These are phyloP conservation scores for Drosophila emarginata DNA, from an alignment of 2,888 invertebrate genomes.

Conservation along the genomic window DNA sequence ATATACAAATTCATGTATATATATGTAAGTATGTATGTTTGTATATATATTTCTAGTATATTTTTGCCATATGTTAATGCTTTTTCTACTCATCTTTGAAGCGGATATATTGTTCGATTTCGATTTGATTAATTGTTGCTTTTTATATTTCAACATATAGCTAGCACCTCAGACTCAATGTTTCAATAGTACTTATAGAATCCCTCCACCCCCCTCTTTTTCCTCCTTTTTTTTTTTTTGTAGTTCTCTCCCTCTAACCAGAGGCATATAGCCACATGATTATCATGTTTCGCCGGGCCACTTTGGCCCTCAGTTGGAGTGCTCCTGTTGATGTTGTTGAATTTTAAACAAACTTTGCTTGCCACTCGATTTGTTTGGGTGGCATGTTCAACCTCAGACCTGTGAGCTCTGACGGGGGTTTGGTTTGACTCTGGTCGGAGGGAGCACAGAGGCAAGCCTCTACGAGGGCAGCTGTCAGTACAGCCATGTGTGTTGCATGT, in stretches of 20 bases:
- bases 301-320: constrained; percentile 33
- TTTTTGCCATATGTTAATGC: constrained; percentile 14
- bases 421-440: background rate
- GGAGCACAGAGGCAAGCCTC: background rate
- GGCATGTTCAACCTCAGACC: constrained; percentile 59
- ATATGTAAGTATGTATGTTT: background rate
- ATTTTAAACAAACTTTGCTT: constrained; percentile 64
- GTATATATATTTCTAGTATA: background rate
- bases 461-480: constrained; percentile 8
- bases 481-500: constrained; percentile 3
- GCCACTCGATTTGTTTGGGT: constrained; percentile 65
- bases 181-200: too few relatives aligned
- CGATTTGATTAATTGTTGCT: constrained; percentile 60
- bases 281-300: constrained; percentile 54
- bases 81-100: constrained; percentile 9
- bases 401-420: background rate
- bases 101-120: constrained; percentile 60
- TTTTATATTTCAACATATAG: constrained; percentile 37
- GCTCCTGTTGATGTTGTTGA: constrained; percentile 62
- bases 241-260: constrained; percentile 15
- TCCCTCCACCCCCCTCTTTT: background rate
- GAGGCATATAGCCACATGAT: constrained; percentile 45
- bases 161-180: constrained; percentile 16
- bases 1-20: background rate
- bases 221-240: too few relatives aligned